Base-by-base conservation (phyloP, 2,113 vertebrate species). In the Apus apus region DNA sequence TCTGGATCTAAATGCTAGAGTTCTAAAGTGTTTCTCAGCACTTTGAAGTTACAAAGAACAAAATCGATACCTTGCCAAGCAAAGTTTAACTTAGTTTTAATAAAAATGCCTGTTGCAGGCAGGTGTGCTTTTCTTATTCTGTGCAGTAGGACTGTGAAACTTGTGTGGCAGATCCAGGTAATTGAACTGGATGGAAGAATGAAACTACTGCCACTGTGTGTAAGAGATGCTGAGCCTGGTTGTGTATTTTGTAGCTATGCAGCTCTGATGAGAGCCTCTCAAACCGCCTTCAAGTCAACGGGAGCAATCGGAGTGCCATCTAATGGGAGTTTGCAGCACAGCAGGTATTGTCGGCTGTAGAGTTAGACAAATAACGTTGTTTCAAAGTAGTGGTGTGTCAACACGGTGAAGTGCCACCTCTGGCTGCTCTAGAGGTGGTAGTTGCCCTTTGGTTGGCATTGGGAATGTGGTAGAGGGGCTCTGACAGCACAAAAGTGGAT, bases 211-310 rank as follows among this genome's bases (percentile, higher is more conserved):
- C 15, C 36, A 34, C 53, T 4, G 43, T 43, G 29, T 11, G 1
- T 2, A 53, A 75, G 20, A 7, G 26, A 5, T 83, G 72, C 75
- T 96, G 53, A 97, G 72, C 53, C 27, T 88, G 75, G 23, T 10
- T 91, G 46, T 87, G 9, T 95, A 89, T 77, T 43, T 75, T 78
- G 18, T 78, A 99, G 99, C 80, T 97, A 96, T 1, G 97, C 98
- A 72, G 98, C 98, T 86, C 58, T 98, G 78, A 95, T 96, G 96
- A 97, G 98, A 87, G 90, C 98, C 40, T 68, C 98, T 94, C 93
- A 95, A 34, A 30, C 94, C 26, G 90, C 60, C 74, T 90, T 81
- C 54, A 71, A 97, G 64, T 97, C 97, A 36, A 62, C 38, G 1
- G 97, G 94, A 97, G 53, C 92, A 38, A 45, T 93, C 93, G 95